These are phyloP conservation scores for Corydoras sp. DNA, from an alignment of 2,113 vertebrate genomes.

Conservation along the genomic window DNA sequence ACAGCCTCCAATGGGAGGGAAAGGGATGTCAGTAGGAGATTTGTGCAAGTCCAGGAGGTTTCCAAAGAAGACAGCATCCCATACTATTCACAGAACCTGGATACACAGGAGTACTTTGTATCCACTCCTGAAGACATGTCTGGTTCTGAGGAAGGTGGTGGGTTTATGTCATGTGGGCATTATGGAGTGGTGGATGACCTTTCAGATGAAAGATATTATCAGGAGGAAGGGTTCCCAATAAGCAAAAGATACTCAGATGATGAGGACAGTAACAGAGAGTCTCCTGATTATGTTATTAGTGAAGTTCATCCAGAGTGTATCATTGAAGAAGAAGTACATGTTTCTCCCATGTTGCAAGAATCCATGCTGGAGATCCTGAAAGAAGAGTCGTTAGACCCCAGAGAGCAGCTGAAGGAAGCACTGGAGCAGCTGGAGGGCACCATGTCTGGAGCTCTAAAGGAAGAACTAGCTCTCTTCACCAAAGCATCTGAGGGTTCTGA, in stretches of 20 bases:
- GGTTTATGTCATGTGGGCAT: slow-evolving; percentile 79
- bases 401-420: slow-evolving; percentile 78
- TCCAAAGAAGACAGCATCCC: slow-evolving; percentile 51
- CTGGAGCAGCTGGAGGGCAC: slow-evolving; percentile 78
- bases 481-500: slow-evolving; percentile 57
- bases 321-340: slow-evolving; percentile 84
- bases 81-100: slow-evolving; percentile 62
- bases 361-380: slow-evolving; percentile 73
- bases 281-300: slow-evolving; percentile 47
- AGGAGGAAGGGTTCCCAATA: slow-evolving; percentile 51
- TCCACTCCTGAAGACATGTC: slow-evolving; percentile 83
- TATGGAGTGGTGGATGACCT: slow-evolving; percentile 67
- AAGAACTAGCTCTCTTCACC: slow-evolving; percentile 78
- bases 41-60: slow-evolving; percentile 53
- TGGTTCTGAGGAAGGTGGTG: slow-evolving; percentile 59
- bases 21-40: slow-evolving; percentile 25
- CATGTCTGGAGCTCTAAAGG: slow-evolving; percentile 76
- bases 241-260: slow-evolving; percentile 53
- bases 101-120: slow-evolving; percentile 81
- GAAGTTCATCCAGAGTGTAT: slow-evolving; percentile 62
- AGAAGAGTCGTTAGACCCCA: slow-evolving; percentile 74
- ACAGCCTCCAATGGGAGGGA: slow-evolving; percentile 1
- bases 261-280: slow-evolving; percentile 43
- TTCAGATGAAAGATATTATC: slow-evolving; percentile 68
- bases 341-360: slow-evolving; percentile 77